Evolutionary conservation across 2,113 vertebrate species (phyloP).

Genomic region (Lonchura striata): DNA sequence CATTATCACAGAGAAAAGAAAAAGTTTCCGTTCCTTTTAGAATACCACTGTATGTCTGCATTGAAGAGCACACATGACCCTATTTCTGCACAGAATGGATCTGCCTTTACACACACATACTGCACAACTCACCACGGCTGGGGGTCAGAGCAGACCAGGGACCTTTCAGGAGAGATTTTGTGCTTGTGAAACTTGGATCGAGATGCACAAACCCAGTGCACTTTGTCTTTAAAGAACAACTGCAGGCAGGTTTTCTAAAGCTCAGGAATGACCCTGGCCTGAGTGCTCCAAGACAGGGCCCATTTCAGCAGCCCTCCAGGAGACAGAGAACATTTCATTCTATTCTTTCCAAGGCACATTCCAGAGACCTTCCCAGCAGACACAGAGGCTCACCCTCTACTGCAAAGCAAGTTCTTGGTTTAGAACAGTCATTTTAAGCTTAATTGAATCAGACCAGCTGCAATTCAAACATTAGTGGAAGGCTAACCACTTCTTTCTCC

Average conservation of each 20-base stretch:
- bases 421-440: background rate
- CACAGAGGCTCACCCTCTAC: background rate
- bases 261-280: background rate
- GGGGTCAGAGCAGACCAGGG: background rate
- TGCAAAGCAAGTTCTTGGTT: background rate
- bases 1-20: background rate
- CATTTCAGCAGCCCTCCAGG: background rate
- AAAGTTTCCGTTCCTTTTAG: background rate
- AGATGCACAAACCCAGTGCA: background rate
- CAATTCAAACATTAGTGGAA: background rate
- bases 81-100: background rate
- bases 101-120: background rate
- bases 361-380: background rate
- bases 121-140: accelerated
- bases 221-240: background rate
- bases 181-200: background rate
- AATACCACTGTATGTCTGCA: background rate
- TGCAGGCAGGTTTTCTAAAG: background rate
- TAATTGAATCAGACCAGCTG: background rate
- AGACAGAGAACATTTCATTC: background rate
- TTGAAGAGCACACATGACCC: background rate
- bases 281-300: background rate
- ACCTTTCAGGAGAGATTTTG: background rate
- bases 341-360: background rate
- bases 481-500: background rate